Evolutionary conservation across 2,888 invertebrate species (phyloP).

Genomic region (Drosophila prostipennis): DNA sequence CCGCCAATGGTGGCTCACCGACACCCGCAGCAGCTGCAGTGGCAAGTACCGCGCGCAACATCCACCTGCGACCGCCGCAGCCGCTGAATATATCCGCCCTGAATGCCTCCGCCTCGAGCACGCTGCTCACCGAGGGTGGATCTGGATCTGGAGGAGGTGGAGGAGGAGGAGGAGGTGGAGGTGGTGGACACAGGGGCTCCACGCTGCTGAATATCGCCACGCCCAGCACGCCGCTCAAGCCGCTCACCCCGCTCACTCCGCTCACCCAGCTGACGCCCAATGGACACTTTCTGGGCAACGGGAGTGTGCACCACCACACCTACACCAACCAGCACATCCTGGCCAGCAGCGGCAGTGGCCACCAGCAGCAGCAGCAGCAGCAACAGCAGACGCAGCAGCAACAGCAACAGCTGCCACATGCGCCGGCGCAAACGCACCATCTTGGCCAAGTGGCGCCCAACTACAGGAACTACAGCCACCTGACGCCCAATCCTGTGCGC

Average conservation of each 20-base stretch:
- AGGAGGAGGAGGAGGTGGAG: neutral
- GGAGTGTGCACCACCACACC: constrained; percentile 76
- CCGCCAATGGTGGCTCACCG: constrained; percentile 42
- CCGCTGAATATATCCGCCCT: constrained; percentile 89
- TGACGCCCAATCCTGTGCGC: constrained; percentile 44
- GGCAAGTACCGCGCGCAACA: constrained; percentile 80
- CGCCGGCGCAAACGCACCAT: constrained; percentile 17
- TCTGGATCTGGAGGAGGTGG: neutral
- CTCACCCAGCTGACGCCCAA: constrained; percentile 74
- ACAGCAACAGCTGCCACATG: constrained; percentile 33
- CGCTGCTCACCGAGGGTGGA: constrained; percentile 52
- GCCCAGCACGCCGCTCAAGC: constrained; percentile 64
- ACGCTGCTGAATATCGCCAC: constrained; percentile 69
- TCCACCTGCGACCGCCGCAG: constrained; percentile 85
- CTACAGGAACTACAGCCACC: constrained; percentile 51
- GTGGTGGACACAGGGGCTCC: constrained; percentile 32
- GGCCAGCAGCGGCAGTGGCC: constrained; percentile 55
- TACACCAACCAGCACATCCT: constrained; percentile 81
- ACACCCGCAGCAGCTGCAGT: constrained; percentile 71
- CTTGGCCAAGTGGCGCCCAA: constrained; percentile 30
- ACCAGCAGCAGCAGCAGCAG: constrained; percentile 32
- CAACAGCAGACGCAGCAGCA: constrained; percentile 30
- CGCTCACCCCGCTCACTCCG: constrained; percentile 71
- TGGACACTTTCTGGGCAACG: constrained; percentile 66
- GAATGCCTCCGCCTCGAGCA: constrained; percentile 68